These are phyloP conservation scores for Lepus americanus DNA, from an alignment of 2,113 vertebrate species.

Conservation along the genomic window DNA sequence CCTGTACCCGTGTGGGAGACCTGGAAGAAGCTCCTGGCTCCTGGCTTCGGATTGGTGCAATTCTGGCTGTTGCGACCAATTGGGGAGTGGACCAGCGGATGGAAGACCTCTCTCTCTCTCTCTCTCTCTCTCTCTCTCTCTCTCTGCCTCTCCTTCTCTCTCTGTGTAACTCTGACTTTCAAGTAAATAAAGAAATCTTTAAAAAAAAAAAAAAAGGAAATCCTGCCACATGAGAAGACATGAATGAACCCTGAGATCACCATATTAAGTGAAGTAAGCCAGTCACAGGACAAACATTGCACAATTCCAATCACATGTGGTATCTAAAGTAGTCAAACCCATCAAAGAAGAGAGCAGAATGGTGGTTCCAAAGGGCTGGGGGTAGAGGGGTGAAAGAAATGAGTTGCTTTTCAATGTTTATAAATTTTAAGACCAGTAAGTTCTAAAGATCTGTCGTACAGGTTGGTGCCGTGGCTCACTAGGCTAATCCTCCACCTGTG, in stretches of 20 bases:
- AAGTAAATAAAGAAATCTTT: too few species aligned
- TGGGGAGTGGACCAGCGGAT: too few species aligned
- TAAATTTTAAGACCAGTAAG: conserved; percentile 12
- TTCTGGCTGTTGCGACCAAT: too few species aligned
- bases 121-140: too few species aligned
- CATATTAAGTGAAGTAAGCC: conserved; percentile 18
- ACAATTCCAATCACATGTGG: background rate
- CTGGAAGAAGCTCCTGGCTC: too few species aligned
- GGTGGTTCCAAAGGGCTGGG: background rate
- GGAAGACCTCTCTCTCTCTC: too few species aligned
- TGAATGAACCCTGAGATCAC: background rate
- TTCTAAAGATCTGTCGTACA: background rate
- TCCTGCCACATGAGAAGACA: background rate
- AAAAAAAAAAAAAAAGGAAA: background rate
- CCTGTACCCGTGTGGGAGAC: too few species aligned
- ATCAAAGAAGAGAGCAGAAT: conserved; percentile 16
- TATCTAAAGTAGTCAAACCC: conserved; percentile 38
- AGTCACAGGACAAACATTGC: background rate
- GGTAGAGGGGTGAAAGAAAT: background rate
- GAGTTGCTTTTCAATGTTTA: background rate
- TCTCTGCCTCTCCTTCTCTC: too few species aligned
- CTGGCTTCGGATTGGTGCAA: too few species aligned
- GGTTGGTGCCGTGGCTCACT: too few species aligned
- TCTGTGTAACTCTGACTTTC: too few species aligned
- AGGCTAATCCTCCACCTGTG: too few species aligned